A percentile compares a stretch with the other conserved stretches of the same genome.
Evolutionary conservation across 2,113 vertebrate species (phyloP).

Genomic region (Ageneiosus marmoratus): DNA sequence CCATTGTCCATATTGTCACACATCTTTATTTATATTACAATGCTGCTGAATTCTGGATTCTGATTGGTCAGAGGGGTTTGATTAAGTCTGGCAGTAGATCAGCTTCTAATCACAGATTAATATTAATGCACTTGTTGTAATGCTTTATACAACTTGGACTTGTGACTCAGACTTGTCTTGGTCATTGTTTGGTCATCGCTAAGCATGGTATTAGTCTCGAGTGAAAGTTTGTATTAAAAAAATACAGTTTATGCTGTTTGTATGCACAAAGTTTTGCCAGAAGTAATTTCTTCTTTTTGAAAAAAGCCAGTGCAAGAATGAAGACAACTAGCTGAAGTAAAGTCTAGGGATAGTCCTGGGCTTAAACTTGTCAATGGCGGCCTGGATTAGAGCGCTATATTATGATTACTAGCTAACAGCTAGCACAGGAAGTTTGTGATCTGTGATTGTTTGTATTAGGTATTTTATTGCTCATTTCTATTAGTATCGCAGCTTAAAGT

Average conservation of each 20-base stretch:
- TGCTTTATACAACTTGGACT: too few relatives aligned
- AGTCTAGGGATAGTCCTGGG: not conserved
- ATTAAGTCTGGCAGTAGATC: not conserved
- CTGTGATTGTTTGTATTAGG: not conserved
- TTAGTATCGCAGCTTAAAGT: too few relatives aligned
- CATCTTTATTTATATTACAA: not conserved
- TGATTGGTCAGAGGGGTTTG: not conserved
- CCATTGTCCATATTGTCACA: not conserved
- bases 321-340: not conserved
- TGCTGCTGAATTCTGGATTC: not conserved
- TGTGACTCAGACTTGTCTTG: not conserved
- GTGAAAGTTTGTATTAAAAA: not conserved
- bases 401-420: not conserved
- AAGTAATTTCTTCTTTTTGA: not conserved
- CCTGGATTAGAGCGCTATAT: not conserved
- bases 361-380: not conserved
- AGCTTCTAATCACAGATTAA: not conserved
- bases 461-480: too few relatives aligned
- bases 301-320: not conserved
- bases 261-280: not conserved
- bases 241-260: not conserved
- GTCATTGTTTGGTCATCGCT: not conserved
- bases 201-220: not conserved
- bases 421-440: not conserved
- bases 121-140: not conserved